Conservation (phyloP, 1,140 invertebrate species). For the Cephus cinctus region DNA sequence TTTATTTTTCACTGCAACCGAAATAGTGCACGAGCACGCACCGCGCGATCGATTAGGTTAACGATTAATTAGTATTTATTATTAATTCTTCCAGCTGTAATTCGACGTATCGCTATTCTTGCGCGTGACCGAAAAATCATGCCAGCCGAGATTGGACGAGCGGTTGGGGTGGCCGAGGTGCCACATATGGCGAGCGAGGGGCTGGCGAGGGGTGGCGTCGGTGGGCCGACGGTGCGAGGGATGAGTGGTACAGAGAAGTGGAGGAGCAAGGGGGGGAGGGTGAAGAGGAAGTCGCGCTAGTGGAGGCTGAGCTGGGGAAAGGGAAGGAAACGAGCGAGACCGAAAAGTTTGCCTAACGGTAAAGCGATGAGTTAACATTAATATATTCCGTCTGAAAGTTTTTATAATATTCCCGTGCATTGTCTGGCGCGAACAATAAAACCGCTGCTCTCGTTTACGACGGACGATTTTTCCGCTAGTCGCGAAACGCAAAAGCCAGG, state of each 20-base stretch:
- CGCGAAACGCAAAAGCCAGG: not conserved
- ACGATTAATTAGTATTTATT: no score
- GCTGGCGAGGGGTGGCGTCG: conserved; percentile 2
- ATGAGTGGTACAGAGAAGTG: conserved; percentile 8
- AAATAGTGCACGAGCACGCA: no score
- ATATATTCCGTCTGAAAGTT: conserved; percentile 57
- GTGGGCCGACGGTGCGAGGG: conserved; percentile 5
- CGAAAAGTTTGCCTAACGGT: conserved; percentile 56
- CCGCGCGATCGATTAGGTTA: no score
- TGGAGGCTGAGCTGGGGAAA: no score
- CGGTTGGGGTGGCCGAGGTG: no score
- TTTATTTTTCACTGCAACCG: no score
- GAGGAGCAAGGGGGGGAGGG: conserved; percentile 10
- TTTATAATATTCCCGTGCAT: conserved; percentile 57
- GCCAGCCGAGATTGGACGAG: no score
- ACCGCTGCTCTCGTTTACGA: conserved; percentile 55
- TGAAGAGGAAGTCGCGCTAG: conserved; percentile 28
- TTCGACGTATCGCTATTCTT: no score
- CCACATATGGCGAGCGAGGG: no score
- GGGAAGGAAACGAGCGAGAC: conserved; percentile 35
- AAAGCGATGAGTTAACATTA: conserved; percentile 56
- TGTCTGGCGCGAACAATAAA: conserved; percentile 55
- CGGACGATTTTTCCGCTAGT: conserved; percentile 51
- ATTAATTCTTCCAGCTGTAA: no score
- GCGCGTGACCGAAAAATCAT: no score